Evolutionary conservation across 2,888 invertebrate species (phyloP).

Genomic region (Phaedon cochleariae): DNA sequence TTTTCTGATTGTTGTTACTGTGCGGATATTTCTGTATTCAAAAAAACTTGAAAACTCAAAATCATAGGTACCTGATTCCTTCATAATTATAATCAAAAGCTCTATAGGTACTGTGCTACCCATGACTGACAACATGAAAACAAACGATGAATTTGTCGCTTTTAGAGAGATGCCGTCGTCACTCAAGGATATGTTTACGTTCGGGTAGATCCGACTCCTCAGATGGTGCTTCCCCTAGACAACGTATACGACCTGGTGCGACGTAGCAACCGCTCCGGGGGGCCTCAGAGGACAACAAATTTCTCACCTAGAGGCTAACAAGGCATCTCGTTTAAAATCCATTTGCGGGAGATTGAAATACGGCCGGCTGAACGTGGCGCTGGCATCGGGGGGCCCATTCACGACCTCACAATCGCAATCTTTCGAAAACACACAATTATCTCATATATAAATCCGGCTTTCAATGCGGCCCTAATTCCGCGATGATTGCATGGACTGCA

Average conservation of each 20-base stretch:
- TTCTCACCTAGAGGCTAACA: slow-evolving; percentile 63
- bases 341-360: slow-evolving; percentile 61
- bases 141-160: too few species aligned
- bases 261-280: slow-evolving; percentile 54
- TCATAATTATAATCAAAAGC: too few species aligned
- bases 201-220: too few species aligned
- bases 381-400: slow-evolving; percentile 58
- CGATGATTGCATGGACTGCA: neutral
- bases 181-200: too few species aligned
- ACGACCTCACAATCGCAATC: slow-evolving; percentile 45
- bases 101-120: too few species aligned
- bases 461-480: slow-evolving; percentile 4
- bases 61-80: too few species aligned
- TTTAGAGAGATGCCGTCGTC: too few species aligned
- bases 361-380: slow-evolving; percentile 57
- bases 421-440: slow-evolving; percentile 36
- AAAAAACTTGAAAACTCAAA: too few species aligned
- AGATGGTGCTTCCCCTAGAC: too few species aligned
- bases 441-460: slow-evolving; percentile 25
- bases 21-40: too few species aligned
- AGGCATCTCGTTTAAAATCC: slow-evolving; percentile 60
- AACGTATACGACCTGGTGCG: slow-evolving; percentile 54
- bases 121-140: too few species aligned
- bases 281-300: slow-evolving; percentile 61
- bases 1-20: too few species aligned